These are phyloP conservation scores for Orestias chungarensis DNA, from an alignment of 2,797 vertebrate genomes.

Conservation along the genomic window DNA sequence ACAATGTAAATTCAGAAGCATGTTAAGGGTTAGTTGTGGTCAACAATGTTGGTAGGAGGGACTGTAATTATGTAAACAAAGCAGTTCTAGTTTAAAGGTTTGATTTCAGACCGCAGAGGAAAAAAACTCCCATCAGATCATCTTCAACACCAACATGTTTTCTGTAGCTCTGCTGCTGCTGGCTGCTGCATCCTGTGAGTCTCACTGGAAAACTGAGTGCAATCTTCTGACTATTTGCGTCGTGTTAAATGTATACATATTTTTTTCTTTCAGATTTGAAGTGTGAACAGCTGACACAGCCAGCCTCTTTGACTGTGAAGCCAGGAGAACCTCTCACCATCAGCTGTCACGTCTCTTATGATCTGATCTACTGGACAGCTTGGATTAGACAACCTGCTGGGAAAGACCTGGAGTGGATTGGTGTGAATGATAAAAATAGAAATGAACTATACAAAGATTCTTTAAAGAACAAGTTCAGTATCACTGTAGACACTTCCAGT, in stretches of 20 bases:
- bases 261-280: neutral
- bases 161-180: neutral
- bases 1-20: neutral
- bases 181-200: neutral
- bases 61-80: neutral
- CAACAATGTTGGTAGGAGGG: neutral
- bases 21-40: rapidly evolving
- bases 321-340: neutral
- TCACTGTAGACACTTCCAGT: neutral
- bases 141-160: neutral
- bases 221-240: neutral
- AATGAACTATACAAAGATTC: neutral
- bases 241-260: neutral
- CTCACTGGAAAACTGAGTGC: neutral
- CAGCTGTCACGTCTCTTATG: neutral
- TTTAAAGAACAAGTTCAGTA: neutral
- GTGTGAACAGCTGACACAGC: neutral
- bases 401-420: neutral
- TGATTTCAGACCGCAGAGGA: neutral
- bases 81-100: neutral
- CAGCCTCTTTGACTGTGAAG: neutral
- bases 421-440: neutral
- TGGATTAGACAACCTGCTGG: neutral
- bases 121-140: neutral
- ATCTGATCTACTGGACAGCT: neutral